A percentile compares a stretch with the other conserved stretches of the same genome.
Conservation (phyloP, 2,113 vertebrate genomes). For the Cathartes aura region DNA sequence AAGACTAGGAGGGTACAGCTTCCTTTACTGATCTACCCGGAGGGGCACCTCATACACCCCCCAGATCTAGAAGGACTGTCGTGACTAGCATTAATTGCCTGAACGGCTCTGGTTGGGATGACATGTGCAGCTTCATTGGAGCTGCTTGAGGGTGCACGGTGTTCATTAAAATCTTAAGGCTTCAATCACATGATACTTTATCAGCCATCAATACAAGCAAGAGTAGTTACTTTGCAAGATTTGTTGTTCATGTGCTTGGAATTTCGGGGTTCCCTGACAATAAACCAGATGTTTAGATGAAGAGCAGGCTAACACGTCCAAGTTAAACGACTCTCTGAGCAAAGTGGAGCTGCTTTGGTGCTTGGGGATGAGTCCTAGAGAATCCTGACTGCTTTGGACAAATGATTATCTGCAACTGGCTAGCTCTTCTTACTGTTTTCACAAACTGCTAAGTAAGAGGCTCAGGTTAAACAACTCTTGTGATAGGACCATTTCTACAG, state of each 20-base stretch:
- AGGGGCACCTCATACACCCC: accelerated
- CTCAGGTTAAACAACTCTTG: not conserved
- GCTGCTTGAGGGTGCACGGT: not conserved
- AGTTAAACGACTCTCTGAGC: not conserved
- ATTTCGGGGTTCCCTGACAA: not conserved
- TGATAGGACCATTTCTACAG: not conserved
- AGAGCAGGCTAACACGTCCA: not conserved
- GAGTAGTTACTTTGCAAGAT: not conserved
- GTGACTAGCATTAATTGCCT: not conserved
- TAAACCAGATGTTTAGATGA: not conserved
- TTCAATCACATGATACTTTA: not conserved
- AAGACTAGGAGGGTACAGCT: not conserved
- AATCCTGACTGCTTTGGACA: not conserved
- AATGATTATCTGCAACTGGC: not conserved
- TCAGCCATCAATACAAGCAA: not conserved
- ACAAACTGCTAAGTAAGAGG: not conserved
- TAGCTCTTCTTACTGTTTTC: not conserved
- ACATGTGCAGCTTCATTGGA: not conserved
- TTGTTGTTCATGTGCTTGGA: not conserved
- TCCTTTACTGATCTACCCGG: not conserved
- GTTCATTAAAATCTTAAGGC: not conserved
- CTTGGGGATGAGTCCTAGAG: not conserved
- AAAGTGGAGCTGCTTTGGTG: not conserved
- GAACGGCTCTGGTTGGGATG: not conserved
- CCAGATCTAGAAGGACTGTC: not conserved